Evolutionary conservation across 2,797 vertebrate species (phyloP), one percentile per base, ranked within the genome.

Genomic region (Bovichtus variegatus): DNA sequence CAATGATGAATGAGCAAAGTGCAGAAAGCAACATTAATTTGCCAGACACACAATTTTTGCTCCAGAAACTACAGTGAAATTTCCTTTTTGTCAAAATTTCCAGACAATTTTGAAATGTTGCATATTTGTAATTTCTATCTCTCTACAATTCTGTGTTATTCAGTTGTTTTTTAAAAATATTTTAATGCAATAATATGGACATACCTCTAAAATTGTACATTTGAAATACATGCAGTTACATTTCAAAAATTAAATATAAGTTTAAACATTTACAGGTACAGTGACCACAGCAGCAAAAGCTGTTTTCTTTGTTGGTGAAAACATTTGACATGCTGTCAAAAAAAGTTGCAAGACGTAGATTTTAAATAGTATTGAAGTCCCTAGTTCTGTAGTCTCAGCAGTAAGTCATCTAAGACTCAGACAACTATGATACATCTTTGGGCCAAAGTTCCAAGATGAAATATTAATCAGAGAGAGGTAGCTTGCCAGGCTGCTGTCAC

Each of bases 391-490:
- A 85, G 74, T 90, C 87, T 93, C 93, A 93, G 93, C 91, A 93
- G 80, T 81, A 91, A 89, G 91, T 92, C 85, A 84, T 92, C 81
- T 83, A 76, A 88, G 85, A 82, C 64, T 84, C 85, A 78, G 54
- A 91, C 81, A 78, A 87, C 81, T 87, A 74, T 43, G 75, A 90
- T 86, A 74, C 88, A 87, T 93, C 91, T 93, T 73, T 76, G 71
- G 90, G 92, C 90, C 81, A 89, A 90, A 94, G 93, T 89, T 91
- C 78, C 91, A 78, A 60, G 83, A 93, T 94, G 75, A 94, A 94
- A 95, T 93, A 94, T 94, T 93, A 91, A 95, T 94, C 84, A 90
- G 88, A 87, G 77, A 76, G 78, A 67, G 74, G 86, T 84, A 89
- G 64, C 80, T 89, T 86, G 85, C 89, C 87, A 91, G 89, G 91